Base-by-base conservation (phyloP, 2,888 invertebrate genomes). In the Sminthurides aquaticus region DNA sequence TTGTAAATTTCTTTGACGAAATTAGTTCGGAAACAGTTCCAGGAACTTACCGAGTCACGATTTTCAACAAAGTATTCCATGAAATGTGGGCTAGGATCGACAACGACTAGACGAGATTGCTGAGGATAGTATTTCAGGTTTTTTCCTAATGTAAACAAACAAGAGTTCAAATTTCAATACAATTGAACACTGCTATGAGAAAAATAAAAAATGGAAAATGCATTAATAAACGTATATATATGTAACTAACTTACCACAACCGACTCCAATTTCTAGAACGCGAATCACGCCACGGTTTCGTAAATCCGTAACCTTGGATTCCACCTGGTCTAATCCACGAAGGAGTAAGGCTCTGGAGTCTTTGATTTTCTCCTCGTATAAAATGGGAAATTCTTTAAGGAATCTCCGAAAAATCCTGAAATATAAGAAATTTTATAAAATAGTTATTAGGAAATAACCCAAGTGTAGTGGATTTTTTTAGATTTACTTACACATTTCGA, bases 191-290 rank as follows among this genome's bases (percentile, higher is more conserved):
- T n/a, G n/a, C n/a, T n/a, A n/a, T n/a, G n/a, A n/a, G n/a, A n/a
- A n/a, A n/a, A n/a, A n/a, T n/a, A n/a, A n/a, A n/a, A n/a, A n/a
- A n/a, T n/a, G n/a, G n/a, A n/a, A n/a, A n/a, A n/a, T n/a, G n/a
- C n/a, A n/a, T n/a, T n/a, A n/a, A n/a, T n/a, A n/a, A n/a, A n/a
- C n/a, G n/a, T n/a, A n/a, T n/a, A n/a, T n/a, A n/a, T n/a, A 20
- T 20, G 52, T 52, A 20, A 52, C 52, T 18, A 5, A 52, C 18
- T n/a, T 61, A 71, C 72, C 72, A 52, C 69, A 67, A 15, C 73
- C 73, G 34, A 71, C 70, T 26, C 73, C 73, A 67, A 74, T 69
- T 54, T 74, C 73, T 34, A 74, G 34, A 34, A 74, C 72, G 57
- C 73, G 49, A 24, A 73, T 62, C 0, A 72, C 15, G 18, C 72